Base-by-base conservation (phyloP, 2,797 vertebrate species). In the Eleutherodactylus coqui region DNA sequence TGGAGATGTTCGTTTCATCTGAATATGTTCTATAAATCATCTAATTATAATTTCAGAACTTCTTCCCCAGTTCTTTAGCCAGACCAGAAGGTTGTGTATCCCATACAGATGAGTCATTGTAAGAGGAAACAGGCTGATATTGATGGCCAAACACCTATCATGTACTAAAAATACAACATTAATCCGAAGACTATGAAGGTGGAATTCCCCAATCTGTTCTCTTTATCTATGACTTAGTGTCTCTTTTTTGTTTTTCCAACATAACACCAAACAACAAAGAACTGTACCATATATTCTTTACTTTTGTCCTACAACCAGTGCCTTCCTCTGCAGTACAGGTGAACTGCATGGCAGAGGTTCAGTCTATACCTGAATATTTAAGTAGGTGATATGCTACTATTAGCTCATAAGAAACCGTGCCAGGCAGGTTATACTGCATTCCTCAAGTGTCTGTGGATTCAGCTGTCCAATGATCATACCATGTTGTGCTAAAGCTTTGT, bases 351-450 rank as follows among this genome's bases (percentile, higher is more conserved):
- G n/a, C 45, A 51, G 51, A 53, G 11, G n/a, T 70, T 70, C 21
- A 19, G 6, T 24, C 32, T 8, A 19, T n/a, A 8, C 7, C 51
- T 55, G 21, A 27, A 41, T 21, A n/a, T 19, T 49, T 53, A 47
- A 27, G 19, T 72, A 51, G 34, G 34, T 32, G 34, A 73, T 34
- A 82, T 72, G 32, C n/a, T 79, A 45, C 36, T 45, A 27, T 79
- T 47, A 79, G 38, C 24, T 64, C 5, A 27, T 27, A 43, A 19
- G 34, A 58, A 55, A 41, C 17, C 45, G 9, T 70, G 45, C 64
- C 24, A 21, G 58, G n/a, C 67, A 6, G 47, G 80, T 72, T 55
- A 19, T 29, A 43, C 80, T n/a, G 34, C 80, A 82, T 82, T 72
- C 67, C 34, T 73, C 16, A 11, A n/a, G 8, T 17, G 47, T 53